Base-by-base conservation (phyloP, 2,888 invertebrate species). In the Myopa tessellatipennis region DNA sequence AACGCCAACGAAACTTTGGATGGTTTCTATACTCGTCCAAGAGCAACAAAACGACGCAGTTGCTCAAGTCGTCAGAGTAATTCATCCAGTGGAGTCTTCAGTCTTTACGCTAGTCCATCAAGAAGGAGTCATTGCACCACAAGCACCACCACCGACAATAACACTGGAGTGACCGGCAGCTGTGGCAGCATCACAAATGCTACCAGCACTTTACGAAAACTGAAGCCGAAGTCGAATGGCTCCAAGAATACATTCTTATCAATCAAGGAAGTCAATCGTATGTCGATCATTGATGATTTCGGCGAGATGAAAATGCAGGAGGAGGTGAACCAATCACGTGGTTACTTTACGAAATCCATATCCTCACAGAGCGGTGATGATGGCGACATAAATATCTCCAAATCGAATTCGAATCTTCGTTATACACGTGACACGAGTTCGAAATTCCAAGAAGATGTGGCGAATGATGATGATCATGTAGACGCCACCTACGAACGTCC, bases 211-310 rank as follows among this genome's bases (percentile, higher is more conserved):
- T 10, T 61, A 5, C 36, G 65, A 26, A 65, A 26, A 16, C 75
- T 45, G 12, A 69, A 34, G n/a, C 8, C 50, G 2, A 71, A 70
- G 8, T 45, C 40, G 10, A 60, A 65, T 5, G 79, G 50, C 12
- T 6, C 40, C 3, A 80, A 80, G 40, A 69, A 77, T 6, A n/a
- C 58, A 0, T 61, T 45, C 10, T n/a, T 80, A 6, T 45, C 45
- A 4, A 55, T 76, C 76, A 76, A 68, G 50, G 65, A 72, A 73
- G 63, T 80, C 38, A 79, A 81, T 16, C 75, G 79, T 40, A 73
- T 82, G 4, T 80, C 86, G 8, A 82, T 88, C 16, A 85, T 86
- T 76, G 87, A 87, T 79, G 87, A 87, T 50, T 88, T 87, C 52
- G 80, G 81, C 14, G 87, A 86, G 77, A 58, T 67, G 58, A 34